Conservation (phyloP, 2,797 vertebrate species). For the Oreochromis grahami region DNA sequence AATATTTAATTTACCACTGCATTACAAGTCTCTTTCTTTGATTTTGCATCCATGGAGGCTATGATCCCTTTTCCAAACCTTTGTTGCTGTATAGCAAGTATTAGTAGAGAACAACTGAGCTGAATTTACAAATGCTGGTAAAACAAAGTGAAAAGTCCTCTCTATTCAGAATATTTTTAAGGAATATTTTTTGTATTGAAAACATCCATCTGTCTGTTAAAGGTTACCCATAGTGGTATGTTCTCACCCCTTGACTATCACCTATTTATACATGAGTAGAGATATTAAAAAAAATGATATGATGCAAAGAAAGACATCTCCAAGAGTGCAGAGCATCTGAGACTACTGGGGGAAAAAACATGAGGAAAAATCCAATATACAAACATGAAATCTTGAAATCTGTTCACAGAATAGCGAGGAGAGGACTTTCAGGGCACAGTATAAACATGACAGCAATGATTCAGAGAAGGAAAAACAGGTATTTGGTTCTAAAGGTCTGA, state of each 20-base stretch:
- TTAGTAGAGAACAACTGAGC: background rate
- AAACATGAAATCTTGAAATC: conserved; percentile 14
- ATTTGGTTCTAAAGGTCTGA: conserved; percentile 13
- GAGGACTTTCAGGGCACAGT: background rate
- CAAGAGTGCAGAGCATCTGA: background rate
- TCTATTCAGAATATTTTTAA: background rate
- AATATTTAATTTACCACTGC: background rate
- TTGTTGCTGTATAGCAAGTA: background rate
- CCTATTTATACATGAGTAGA: background rate
- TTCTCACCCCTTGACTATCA: background rate
- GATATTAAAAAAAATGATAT: background rate
- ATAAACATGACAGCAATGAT: conserved; percentile 36
- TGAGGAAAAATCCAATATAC: background rate
- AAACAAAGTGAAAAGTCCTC: background rate
- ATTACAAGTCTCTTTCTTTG: background rate
- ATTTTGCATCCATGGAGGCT: background rate
- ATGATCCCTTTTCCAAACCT: background rate
- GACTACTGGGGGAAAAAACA: background rate
- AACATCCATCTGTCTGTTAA: background rate
- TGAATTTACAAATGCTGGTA: background rate
- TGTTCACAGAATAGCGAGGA: background rate
- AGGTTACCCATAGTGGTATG: background rate
- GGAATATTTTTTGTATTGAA: background rate
- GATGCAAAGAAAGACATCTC: background rate
- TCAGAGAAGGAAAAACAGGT: conserved; percentile 10